These are phyloP conservation scores for Lasioglossum zephyrum DNA, from an alignment of 2,888 invertebrate genomes.

Conservation along the genomic window DNA sequence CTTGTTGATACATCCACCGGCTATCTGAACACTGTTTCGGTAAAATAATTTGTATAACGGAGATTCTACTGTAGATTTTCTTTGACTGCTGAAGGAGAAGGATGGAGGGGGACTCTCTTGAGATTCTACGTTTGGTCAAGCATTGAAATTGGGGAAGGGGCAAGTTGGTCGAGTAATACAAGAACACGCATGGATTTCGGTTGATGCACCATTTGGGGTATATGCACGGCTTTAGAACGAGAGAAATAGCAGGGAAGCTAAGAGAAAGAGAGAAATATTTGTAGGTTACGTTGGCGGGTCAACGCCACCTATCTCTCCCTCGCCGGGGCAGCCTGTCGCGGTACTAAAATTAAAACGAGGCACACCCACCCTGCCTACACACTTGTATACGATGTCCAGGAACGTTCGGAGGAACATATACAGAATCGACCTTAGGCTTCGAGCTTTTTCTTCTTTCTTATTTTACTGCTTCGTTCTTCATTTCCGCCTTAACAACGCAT, in stretches of 20 bases:
- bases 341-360: conserved; percentile 82
- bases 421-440: conserved; percentile 63
- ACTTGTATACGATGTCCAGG: conserved; percentile 26
- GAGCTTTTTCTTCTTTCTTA: conserved; percentile 44
- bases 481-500: conserved; percentile 50
- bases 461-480: conserved; percentile 34
- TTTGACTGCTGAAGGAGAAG: background rate
- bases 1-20: no score
- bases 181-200: conserved; percentile 73
- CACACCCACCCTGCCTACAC: conserved; percentile 71
- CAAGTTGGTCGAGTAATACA: conserved; percentile 19
- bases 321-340: conserved; percentile 68
- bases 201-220: conserved; percentile 72
- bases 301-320: conserved; percentile 76
- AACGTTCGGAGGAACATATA: conserved; percentile 48
- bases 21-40: background rate
- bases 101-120: background rate
- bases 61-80: background rate
- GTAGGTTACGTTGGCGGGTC: conserved; percentile 80
- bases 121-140: conserved; percentile 53
- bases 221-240: conserved; percentile 35
- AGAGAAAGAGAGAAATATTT: conserved; percentile 73
- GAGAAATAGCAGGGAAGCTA: conserved; percentile 31
- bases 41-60: background rate
- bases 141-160: conserved; percentile 57